Percentiles rank a stretch among this genome's conserved stretches.
phyloP scores from a whole-genome alignment of 2,797 vertebrate species.

The Otus scops region DNA sequence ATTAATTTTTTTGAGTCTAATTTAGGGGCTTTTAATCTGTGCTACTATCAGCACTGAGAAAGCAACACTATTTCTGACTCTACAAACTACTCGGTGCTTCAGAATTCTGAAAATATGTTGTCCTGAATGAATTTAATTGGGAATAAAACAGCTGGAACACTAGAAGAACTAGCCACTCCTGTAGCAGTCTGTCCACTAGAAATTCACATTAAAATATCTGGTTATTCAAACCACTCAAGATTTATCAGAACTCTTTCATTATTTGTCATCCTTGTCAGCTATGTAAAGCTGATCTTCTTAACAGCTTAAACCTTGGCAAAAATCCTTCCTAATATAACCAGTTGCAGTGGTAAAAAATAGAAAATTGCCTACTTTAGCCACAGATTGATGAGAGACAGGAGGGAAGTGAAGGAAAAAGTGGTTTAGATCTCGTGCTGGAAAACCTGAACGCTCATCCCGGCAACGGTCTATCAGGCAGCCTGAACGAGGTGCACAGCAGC shows the following conservation, averaged over 20 bases:
- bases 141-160: not conserved
- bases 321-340: not conserved
- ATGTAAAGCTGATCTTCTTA: not conserved
- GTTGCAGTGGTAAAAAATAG: not conserved
- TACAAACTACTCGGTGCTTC: not conserved
- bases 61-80: not conserved
- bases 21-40: not conserved
- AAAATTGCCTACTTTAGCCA: not conserved
- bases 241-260: not conserved
- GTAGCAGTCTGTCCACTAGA: not conserved
- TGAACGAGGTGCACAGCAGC: rapidly evolving
- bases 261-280: not conserved
- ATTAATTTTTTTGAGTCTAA: not conserved
- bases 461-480: rapidly evolving
- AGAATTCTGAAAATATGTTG: not conserved
- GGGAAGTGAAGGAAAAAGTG: not conserved
- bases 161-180: not conserved
- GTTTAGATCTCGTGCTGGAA: not conserved
- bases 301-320: not conserved
- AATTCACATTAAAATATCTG: not conserved
- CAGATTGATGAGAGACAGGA: not conserved
- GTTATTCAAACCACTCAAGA: not conserved
- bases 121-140: not conserved
- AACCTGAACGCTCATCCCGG: not conserved
- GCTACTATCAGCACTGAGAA: not conserved